Evolutionary conservation across 2,797 vertebrate species (phyloP).

Genomic region (Phoxinus dragarum): DNA sequence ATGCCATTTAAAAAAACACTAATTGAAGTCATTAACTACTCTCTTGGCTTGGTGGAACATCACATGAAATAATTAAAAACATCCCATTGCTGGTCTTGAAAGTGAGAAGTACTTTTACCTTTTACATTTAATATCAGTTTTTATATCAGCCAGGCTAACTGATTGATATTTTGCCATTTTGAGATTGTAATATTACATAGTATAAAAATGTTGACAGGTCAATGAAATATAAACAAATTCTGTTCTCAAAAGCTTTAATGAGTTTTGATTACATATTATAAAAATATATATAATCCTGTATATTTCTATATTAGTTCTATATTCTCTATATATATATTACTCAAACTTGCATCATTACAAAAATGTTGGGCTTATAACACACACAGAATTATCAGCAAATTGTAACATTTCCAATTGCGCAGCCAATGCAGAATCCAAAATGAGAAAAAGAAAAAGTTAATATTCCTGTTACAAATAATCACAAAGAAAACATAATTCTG

Average conservation of each 20-base stretch:
- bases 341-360: not conserved
- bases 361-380: not conserved
- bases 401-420: not conserved
- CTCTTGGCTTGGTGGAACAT: slow-evolving; percentile 42
- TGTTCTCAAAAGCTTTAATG: not conserved
- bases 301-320: not conserved
- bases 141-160: not conserved
- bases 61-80: slow-evolving; percentile 47
- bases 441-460: not conserved
- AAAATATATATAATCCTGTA: not conserved
- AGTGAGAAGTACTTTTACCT: not conserved
- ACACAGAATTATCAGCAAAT: not conserved
- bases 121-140: not conserved
- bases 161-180: not conserved
- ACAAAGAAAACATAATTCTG: not conserved
- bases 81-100: slow-evolving; percentile 35
- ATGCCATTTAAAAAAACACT: slow-evolving; percentile 57
- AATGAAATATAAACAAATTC: not conserved
- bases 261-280: not conserved
- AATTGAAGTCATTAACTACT: slow-evolving; percentile 58
- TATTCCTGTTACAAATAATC: not conserved
- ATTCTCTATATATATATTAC: too few relatives aligned
- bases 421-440: not conserved
- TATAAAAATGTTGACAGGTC: not conserved
- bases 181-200: not conserved